These are phyloP conservation scores for Isoperla grammatica DNA, from an alignment of 2,888 invertebrate genomes.

Conservation along the genomic window DNA sequence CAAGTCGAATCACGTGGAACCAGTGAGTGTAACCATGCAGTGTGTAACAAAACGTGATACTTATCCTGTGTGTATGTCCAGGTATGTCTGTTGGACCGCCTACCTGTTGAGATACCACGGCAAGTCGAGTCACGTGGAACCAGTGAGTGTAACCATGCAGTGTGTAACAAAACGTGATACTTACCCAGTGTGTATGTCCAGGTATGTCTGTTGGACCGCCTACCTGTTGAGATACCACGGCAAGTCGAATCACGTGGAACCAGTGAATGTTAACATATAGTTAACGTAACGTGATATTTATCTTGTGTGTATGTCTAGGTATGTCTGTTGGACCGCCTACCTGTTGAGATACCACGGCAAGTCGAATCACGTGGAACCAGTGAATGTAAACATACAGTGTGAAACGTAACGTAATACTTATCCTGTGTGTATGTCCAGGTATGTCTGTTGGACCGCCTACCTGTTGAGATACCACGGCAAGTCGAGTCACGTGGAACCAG, in stretches of 20 bases:
- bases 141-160: constrained; percentile 41
- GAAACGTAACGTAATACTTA: too few species aligned
- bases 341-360: constrained; percentile 53
- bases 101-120: constrained; percentile 55
- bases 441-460: constrained; percentile 68
- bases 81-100: constrained; percentile 65
- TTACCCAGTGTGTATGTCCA: constrained; percentile 33
- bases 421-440: constrained; percentile 50
- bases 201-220: constrained; percentile 65
- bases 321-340: constrained; percentile 67
- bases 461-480: constrained; percentile 53
- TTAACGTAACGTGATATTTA: too few species aligned
- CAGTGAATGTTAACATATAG: too few species aligned
- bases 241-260: constrained; percentile 55
- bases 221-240: constrained; percentile 55
- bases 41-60: too few species aligned
- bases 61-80: constrained; percentile 31
- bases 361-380: constrained; percentile 55
- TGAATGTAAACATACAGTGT: too few species aligned
- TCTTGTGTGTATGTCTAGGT: constrained; percentile 33
- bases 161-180: too few species aligned
- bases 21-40: too few species aligned
- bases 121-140: constrained; percentile 55
- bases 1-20: too few species aligned
- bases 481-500: constrained; percentile 55